Base-by-base conservation (phyloP, 2,113 vertebrate genomes). In the Petrocephalus zakoni region DNA sequence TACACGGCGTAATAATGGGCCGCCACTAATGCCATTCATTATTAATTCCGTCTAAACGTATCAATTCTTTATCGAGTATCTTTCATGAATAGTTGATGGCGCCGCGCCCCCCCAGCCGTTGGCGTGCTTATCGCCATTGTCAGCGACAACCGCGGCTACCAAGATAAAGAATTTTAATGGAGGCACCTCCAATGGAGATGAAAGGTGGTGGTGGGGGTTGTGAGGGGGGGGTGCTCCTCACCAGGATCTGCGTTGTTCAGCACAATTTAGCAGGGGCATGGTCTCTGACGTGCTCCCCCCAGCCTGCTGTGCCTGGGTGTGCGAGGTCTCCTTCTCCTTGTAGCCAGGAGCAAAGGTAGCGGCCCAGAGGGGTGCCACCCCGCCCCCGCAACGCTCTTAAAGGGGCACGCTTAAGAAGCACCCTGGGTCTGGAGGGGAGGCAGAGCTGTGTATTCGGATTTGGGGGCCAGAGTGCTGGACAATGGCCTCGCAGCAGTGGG, bases 91-190 rank as follows among this genome's bases (percentile, higher is more conserved):
- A 61, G 92, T 88, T 87, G 87, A 92, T 86, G 84, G 91, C 91
- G 90, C 37, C 34, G 58, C 9, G 37, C 51, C 86, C 58, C 55
- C 17, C 21, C 47, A n/a, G 42, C 29, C 15, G 56, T 34, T 42
- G 92, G 93, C 93, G 92, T 93, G 93, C 55, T 94, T 95, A 93
- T 94, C 93, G 93, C 91, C 92, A 94, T 94, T 94, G 95, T 94
- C 93, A 94, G 93, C 91, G 93, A 93, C 93, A 93, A 93, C 93
- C 94, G 95, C 94, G 93, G 94, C 94, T 93, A 94, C 93, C 93
- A 93, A 94, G 94, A 94, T 94, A 95, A 94, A 94, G 94, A 92
- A 93, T 94, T 93, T 93, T 94, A 95, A 94, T 94, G 93, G 94
- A 95, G 93, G 92, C 92, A 92, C 92, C 93, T 93, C 93, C 94